Base-by-base conservation (phyloP, 1,140 invertebrate species). In the Heliconius himera region DNA sequence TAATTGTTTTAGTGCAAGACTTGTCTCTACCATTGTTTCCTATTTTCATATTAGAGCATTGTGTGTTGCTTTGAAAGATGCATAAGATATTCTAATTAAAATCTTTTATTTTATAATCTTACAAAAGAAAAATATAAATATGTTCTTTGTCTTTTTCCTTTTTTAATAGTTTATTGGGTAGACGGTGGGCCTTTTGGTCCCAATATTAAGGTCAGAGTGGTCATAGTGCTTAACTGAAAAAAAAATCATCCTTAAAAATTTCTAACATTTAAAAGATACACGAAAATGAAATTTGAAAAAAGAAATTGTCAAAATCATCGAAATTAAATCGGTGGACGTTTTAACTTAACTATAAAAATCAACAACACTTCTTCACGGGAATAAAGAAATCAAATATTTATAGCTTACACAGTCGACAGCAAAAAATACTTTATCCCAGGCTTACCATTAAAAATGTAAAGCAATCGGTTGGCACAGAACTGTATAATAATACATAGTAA, bases 341-440 rank as follows among this genome's bases (percentile, higher is more conserved):
- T 60, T 60, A 22, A 60, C 56, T 20, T 60, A 60, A 66, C 60
- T 29, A 26, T 66, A 66, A 66, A 26, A 66, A 66, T 66, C 60
- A 66, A 66, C 60, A 66, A 66, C 60, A 66, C 22, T 66, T 29
- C 26, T 26, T 66, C 33, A 75, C 74, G 54, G 51, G 22, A 38
- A 60, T 60, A 54, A 51, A 49, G 20, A 51, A 77, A 77, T 71
- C 66, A 72, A 77, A 72, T 77, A 77, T 77, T 77, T 54, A 77
- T 70, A 77, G 76, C 38, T 33, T 33, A 77, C 76, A 77, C 60
- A 66, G 66, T 49, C 18, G 56, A 26, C 66, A 36, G 33, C 76
- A 77, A 77, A 77, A 77, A 77, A 54, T 77, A 70, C n/a, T 54
- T 77, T 77, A 77, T 77, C 76, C 76, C 76, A 77, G 76, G 49